Conservation (phyloP, 1,140 invertebrate species). For the Magallana gigas region DNA sequence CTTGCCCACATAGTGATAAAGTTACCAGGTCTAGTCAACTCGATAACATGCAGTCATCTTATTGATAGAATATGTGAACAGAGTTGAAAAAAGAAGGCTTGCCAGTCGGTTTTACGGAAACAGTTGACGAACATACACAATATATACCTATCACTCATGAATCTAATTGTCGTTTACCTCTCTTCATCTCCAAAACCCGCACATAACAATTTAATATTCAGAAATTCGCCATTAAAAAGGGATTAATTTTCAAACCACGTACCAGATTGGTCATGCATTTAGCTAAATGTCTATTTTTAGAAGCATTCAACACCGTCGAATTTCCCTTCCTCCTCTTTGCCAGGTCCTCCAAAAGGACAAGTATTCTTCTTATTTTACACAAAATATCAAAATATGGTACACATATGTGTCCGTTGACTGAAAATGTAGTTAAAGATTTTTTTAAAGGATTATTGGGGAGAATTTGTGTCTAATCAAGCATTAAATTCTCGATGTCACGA, state of each 20-base stretch:
- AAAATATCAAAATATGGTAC: not conserved
- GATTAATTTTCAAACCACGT: conserved; percentile 6
- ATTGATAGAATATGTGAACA: too few species aligned
- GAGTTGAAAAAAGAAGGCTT: too few species aligned
- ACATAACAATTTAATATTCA: not conserved
- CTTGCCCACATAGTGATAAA: too few species aligned
- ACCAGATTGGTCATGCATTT: not conserved
- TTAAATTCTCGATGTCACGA: not conserved
- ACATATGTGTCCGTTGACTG: not conserved
- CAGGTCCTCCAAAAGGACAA: not conserved
- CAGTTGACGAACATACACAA: too few species aligned
- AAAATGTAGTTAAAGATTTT: not conserved
- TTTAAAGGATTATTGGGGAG: not conserved
- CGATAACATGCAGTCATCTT: too few species aligned
- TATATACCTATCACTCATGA: not conserved
- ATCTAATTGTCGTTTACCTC: conserved; percentile 3
- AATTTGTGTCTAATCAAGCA: not conserved
- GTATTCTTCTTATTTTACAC: not conserved
- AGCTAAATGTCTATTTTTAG: not conserved
- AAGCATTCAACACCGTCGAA: not conserved
- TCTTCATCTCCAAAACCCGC: not conserved
- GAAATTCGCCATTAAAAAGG: not conserved
- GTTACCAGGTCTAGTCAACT: too few species aligned
- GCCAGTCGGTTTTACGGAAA: too few species aligned
- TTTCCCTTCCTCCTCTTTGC: not conserved